These are phyloP conservation scores for Drosophila sechellia DNA, from an alignment of 1,140 invertebrate species.

Conservation along the genomic window DNA sequence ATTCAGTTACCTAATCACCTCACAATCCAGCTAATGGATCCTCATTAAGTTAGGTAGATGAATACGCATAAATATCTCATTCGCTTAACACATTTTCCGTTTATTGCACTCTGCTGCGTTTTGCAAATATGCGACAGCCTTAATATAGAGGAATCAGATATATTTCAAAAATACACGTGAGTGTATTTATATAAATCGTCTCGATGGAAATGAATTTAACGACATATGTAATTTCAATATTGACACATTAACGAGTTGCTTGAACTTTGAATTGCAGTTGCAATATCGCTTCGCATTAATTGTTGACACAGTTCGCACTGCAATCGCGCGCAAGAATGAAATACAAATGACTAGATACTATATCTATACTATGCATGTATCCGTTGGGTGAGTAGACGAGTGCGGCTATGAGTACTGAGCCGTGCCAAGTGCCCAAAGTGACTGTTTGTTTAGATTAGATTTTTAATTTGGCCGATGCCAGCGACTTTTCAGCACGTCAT, in stretches of 20 bases:
- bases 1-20: conserved; percentile 19
- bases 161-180: conserved; percentile 22
- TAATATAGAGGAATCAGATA: conserved; percentile 41
- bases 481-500: conserved; percentile 34
- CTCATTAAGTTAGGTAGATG: conserved; percentile 4
- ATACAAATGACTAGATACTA: conserved; percentile 17
- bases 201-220: conserved; percentile 42
- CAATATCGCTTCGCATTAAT: conserved; percentile 39
- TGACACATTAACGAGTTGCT: conserved; percentile 70
- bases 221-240: conserved; percentile 59
- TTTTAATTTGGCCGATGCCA: conserved; percentile 7
- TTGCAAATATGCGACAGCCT: conserved; percentile 37
- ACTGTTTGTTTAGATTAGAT: conserved; percentile 40
- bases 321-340: conserved; percentile 24
- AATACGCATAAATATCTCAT: conserved; percentile 16
- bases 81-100: conserved; percentile 59
- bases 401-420: conserved; percentile 5
- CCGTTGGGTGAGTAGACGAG: neutral
- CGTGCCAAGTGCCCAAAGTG: conserved; percentile 29
- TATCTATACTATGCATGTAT: neutral
- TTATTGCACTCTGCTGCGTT: conserved; percentile 56
- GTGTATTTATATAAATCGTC: conserved; percentile 14
- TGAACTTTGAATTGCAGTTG: conserved; percentile 60
- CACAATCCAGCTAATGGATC: conserved; percentile 4
- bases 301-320: conserved; percentile 34